Conservation (phyloP, 2,113 vertebrate species). For the Oryzias celebensis region DNA sequence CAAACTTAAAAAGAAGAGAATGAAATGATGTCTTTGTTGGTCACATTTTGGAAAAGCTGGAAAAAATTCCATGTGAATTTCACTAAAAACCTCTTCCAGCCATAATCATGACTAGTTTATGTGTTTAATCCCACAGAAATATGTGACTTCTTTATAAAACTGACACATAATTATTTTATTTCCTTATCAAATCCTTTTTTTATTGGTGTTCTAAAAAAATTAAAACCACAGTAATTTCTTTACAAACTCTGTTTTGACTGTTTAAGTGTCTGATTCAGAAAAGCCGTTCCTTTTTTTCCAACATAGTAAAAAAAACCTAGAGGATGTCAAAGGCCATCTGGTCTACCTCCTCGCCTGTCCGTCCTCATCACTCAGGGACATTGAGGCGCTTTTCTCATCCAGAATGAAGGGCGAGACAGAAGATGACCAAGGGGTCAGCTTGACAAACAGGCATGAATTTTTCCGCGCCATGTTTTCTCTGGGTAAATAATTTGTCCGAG, state of each 20-base stretch:
- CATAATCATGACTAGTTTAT: conserved; percentile 48
- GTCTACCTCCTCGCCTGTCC: conserved; percentile 43
- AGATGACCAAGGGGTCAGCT: conserved; percentile 67
- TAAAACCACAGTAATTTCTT: not conserved
- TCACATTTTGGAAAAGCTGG: conserved; percentile 58
- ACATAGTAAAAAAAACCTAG: conserved; percentile 34
- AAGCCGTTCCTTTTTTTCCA: conserved; percentile 24
- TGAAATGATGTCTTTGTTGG: too few species aligned
- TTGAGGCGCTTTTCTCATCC: conserved; percentile 65
- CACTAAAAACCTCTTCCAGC: conserved; percentile 38
- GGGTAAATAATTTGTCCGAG: conserved; percentile 72
- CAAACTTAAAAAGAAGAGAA: too few species aligned
- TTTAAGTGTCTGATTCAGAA: conserved; percentile 7
- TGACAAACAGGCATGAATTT: conserved; percentile 70
- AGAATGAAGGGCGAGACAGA: conserved; percentile 41
- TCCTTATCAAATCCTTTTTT: too few species aligned
- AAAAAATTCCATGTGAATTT: conserved; percentile 64
- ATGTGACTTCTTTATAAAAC: conserved; percentile 65
- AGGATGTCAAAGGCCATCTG: conserved; percentile 52
- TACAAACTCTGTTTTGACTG: not conserved
- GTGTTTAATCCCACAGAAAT: conserved; percentile 57
- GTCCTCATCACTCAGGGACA: conserved; percentile 65
- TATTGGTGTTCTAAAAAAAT: too few species aligned
- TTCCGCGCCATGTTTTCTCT: conserved; percentile 73
- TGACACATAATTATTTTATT: conserved; percentile 51